Evolutionary conservation across 2,113 vertebrate genomes (phyloP).

Genomic region (Antennarius striatus): DNA sequence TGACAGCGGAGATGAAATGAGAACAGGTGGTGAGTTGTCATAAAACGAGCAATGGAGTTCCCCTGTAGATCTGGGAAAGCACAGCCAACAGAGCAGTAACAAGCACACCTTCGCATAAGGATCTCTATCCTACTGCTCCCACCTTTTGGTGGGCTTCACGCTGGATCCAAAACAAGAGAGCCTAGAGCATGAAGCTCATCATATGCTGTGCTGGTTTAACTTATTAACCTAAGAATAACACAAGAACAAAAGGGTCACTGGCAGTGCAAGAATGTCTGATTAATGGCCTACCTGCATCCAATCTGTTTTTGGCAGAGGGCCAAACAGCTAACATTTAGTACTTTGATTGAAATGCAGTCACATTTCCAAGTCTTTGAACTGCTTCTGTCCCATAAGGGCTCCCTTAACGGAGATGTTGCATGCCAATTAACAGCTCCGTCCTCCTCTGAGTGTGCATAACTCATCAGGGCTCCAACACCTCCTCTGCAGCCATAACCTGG

Average conservation of each 20-base stretch:
- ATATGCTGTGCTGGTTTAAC: neutral
- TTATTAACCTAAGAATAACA: neutral
- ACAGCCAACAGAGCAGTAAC: slow-evolving; percentile 25
- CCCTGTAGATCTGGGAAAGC: slow-evolving; percentile 48
- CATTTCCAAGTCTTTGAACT: slow-evolving; percentile 55
- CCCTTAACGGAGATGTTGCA: slow-evolving; percentile 49
- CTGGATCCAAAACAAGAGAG: slow-evolving; percentile 18
- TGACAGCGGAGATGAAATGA: slow-evolving; percentile 67
- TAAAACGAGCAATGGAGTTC: slow-evolving; percentile 59
- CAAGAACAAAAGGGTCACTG: slow-evolving; percentile 17
- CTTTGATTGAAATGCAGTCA: slow-evolving; percentile 61
- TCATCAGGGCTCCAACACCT: slow-evolving; percentile 24
- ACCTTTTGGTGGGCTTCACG: slow-evolving; percentile 8
- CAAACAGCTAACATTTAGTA: slow-evolving; percentile 47
- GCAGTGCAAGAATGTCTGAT: slow-evolving; percentile 27
- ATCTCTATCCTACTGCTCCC: slow-evolving; percentile 10
- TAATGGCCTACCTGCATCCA: slow-evolving; percentile 59
- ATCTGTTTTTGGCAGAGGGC: slow-evolving; percentile 60
- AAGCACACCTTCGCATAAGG: slow-evolving; percentile 19
- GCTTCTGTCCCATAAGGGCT: slow-evolving; percentile 52
- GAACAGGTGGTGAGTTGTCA: slow-evolving; percentile 75
- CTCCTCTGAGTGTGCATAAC: slow-evolving; percentile 28
- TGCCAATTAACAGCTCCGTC: slow-evolving; percentile 59
- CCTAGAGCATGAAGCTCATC: neutral
- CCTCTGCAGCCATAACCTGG: slow-evolving; percentile 23